Evolutionary conservation across 2,888 invertebrate genomes (phyloP).

Genomic region (Tinea trinotella): DNA sequence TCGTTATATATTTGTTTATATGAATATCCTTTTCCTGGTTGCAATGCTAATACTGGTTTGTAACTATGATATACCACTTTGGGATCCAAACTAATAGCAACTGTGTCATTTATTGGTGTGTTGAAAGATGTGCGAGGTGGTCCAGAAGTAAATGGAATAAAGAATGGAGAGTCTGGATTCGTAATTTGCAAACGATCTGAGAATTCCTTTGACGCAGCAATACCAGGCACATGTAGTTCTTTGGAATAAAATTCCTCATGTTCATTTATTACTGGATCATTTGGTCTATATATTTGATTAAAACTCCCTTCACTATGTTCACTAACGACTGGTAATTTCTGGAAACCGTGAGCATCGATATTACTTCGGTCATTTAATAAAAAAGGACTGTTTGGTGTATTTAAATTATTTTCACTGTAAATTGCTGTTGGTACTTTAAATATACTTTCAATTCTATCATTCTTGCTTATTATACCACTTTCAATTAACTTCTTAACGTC

Average conservation of each 20-base stretch:
- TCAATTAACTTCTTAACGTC: constrained; percentile 21
- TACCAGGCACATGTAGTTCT: neutral
- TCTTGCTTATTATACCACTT: constrained; percentile 20
- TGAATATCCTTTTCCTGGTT: constrained; percentile 14
- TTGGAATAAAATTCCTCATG: constrained; percentile 1
- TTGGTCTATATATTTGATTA: neutral
- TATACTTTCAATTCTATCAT: neutral
- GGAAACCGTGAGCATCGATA: neutral
- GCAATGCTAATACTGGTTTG: neutral
- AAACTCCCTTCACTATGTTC: neutral
- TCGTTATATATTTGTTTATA: constrained; percentile 23
- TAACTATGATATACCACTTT: neutral
- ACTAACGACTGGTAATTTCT: neutral
- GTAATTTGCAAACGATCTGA: neutral
- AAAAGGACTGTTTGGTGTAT: neutral
- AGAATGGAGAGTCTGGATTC: neutral
- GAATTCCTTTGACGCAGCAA: neutral
- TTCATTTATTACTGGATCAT: neutral
- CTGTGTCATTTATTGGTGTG: neutral
- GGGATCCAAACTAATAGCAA: neutral
- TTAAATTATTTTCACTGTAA: neutral
- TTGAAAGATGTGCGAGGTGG: constrained; percentile 9
- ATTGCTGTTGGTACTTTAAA: neutral
- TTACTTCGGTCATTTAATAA: neutral
- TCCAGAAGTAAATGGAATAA: neutral